Evolutionary conservation across 2,888 invertebrate species (phyloP), one percentile per base, ranked within the genome.

Genomic region (Euproctis similis): DNA sequence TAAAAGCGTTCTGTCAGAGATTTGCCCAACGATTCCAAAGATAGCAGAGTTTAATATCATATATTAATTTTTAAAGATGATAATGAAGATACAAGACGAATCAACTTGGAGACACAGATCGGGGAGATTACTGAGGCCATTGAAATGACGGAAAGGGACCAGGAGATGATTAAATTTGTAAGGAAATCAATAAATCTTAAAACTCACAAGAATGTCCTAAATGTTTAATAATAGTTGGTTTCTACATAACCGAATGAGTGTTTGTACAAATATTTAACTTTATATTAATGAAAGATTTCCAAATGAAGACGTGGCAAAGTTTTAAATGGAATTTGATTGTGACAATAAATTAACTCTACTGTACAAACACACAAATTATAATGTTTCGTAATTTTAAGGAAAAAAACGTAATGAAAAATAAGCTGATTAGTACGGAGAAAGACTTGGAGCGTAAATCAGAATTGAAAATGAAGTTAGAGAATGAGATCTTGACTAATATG

Each of bases 391-490:
- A 12, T 12, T 66, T 63, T 25, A 43, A 88, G 88, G 85, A 86
- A 60, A 85, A 87, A 39, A 73, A 78, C 53, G 57, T 73, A 1
- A 71, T 78, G 59, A 42, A 53, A 4, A 80, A 76, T 14, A 75
- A 71, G 14, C 42, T 84, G 14, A 74, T 63, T 24, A 65, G 52
- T 14, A 71, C 74, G 0, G 60, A 59, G 17, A 77, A 77, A 20
- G 78, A 82, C 8, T 42, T 55, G 4, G 88, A 90, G 8, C 86
- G 84, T 34, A 72, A 87, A 26, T 45, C 53, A 0, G 70, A 66
- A n/a, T 71, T 77, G 24, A 92, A 90, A 57, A 52, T 80, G 8
- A 72, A 80, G 20, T 40, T 90, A 24, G 93, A 94, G 59, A 89
- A 90, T 33, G 73, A 86, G 23, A 88, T 92, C 14, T 56, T 92